Base-by-base conservation (phyloP, 2,797 vertebrate genomes). In the Nyctalus aviator region DNA sequence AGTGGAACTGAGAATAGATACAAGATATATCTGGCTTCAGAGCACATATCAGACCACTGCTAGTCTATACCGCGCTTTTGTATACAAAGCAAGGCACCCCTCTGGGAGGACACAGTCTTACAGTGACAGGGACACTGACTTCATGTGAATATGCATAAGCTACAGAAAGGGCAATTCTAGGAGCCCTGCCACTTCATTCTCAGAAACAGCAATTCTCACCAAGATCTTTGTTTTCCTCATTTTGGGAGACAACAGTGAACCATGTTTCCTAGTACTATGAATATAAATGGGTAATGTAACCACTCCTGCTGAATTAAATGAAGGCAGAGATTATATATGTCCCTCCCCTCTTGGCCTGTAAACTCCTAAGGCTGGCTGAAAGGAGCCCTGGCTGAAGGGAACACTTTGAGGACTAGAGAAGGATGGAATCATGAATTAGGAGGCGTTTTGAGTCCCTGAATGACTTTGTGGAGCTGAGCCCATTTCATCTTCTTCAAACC, bases 241-340 rank as follows among this genome's bases (percentile, higher is more conserved):
- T 32, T 57, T 9, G 57, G 32, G 13, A 20, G 17, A 41, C 4
- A 71, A 14, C 44, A 62, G 44, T 17, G 41, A 30, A 1, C 32
- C 4, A 2, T 11, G 25, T 21, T 55, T n/a, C 48, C 27, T 11
- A 30, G 62, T 35, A 17, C 18, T 7, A 2, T 2, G 6, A 66
- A 2, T n/a, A 15, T 5, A 62, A 41, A 5, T 27, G 30, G 18
- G 32, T 15, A 5, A 5, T 1, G 0, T 41, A 23, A 27, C 44
- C 21, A 37, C 5, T 66, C 55, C 37, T 64, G 27, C 41, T 27
- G 35, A 69, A 75, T 15, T 57, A 46, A 48, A 66, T 21, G 8
- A n/a, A 8, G 20, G 48, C 30, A 6, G 21, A 12, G 10, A 32
- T 4, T 44, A 14, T 14, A 6, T 20, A 20, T 1, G 14, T 21